Evolutionary conservation across 2,113 vertebrate species (phyloP), one percentile per base, ranked within the genome.

Genomic region (Pedetes capensis): DNA sequence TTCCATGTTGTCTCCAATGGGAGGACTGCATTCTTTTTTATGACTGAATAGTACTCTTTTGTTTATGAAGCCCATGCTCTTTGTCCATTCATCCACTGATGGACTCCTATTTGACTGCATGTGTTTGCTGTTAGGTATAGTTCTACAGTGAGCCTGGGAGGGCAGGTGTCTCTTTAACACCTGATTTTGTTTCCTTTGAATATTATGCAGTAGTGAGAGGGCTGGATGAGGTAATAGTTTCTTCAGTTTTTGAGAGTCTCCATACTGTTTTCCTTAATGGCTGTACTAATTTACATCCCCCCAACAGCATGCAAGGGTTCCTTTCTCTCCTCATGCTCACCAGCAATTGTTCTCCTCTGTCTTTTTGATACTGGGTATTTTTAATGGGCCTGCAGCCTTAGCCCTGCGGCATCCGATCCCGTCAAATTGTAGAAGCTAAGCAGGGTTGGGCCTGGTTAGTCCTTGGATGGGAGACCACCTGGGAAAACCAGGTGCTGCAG

Each of bases 81-180:
- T 64, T 27, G 5, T 34, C 37, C 22, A 55, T 5, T 5, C n/a
- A 42, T 4, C 6, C 29, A 5, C 3, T 6, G 14, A 0, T 42
- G 71, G 14, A 42, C 51, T 22, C 20, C 18, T 29, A 22, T 59
- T 34, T 20, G 69, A n/a, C 16, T 13, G 10, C 53, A 32, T 44
- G 71, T 72, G 51, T 23, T 57, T 11, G n/a, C 64, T 8, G 1
- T 29, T 5, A 17, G 25, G 51, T 49, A 53, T 6, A 22, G 6
- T 34, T 20, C 47, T n/a, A 27, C 17, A 29, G 3, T 68, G 61
- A 75, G n/a, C 10, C 13, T 13, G 10, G 57, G 8, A 29, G 29
- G 42, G 2, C 4, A 74, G 59, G 10, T 1, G 2, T 39, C 32
- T 49, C 80, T 47, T 29, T 23, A 29, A 7, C 23, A 27, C 5